Percentiles rank a stretch among this genome's conserved stretches.
Conservation (phyloP, 1,140 invertebrate species). For the Plutomurus gul region DNA sequence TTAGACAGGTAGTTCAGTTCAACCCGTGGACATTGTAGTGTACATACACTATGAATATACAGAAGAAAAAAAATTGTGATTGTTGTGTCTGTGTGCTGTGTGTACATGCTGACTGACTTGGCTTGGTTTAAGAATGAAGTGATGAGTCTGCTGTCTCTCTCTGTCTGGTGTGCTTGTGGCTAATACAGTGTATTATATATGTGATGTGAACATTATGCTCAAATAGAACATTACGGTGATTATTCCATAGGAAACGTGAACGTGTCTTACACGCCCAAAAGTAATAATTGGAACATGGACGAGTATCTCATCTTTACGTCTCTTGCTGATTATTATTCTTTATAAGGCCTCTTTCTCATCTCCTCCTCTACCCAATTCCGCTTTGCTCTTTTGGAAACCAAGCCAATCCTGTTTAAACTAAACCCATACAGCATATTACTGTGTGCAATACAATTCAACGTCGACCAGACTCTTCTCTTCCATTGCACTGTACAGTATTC, state of each 20-base stretch:
- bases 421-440: no score
- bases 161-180: not conserved
- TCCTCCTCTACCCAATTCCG: slow-evolving; percentile 19
- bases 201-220: not conserved
- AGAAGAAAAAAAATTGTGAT: not conserved
- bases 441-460: no score
- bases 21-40: not conserved
- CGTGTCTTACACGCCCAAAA: slow-evolving; percentile 17
- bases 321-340: slow-evolving; percentile 25
- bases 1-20: not conserved
- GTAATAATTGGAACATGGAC: slow-evolving; percentile 29
- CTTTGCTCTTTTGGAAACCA: not conserved
- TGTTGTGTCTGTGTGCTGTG: not conserved
- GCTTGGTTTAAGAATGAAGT: not conserved
- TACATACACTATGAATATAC: not conserved
- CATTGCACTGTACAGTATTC: not conserved
- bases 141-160: not conserved
- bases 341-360: slow-evolving; percentile 17
- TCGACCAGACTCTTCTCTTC: no score
- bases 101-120: not conserved
- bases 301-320: slow-evolving; percentile 27
- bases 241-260: slow-evolving; percentile 21
- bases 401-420: not conserved
- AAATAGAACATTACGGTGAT: not conserved
- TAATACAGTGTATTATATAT: not conserved